These are phyloP conservation scores for Cancer borealis DNA, from an alignment of 2,888 invertebrate species.

Conservation along the genomic window DNA sequence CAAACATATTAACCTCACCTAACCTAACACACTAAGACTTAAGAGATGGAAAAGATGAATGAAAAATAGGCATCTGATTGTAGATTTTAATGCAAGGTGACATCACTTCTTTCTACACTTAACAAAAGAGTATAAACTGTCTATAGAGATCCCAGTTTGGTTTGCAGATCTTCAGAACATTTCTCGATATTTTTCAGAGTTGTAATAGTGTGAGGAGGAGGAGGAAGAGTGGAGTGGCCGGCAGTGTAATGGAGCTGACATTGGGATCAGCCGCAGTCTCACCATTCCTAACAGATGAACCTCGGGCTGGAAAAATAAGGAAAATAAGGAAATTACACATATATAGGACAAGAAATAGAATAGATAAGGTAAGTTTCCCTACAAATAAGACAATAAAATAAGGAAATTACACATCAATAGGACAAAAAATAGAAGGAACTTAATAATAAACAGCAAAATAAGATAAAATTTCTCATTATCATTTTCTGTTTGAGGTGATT, in stretches of 20 bases:
- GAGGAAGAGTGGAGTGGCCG: slow-evolving; percentile 4
- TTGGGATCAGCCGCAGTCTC: not conserved
- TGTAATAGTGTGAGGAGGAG: not conserved
- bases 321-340: too few relatives aligned
- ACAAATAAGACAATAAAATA: too few relatives aligned
- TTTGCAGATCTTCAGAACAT: not conserved
- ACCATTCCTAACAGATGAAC: not conserved
- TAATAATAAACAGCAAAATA: too few relatives aligned
- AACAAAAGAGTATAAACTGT: not conserved
- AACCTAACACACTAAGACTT: not conserved
- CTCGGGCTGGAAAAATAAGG: not conserved
- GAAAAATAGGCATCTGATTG: not conserved
- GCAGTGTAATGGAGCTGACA: not conserved
- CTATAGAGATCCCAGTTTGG: not conserved
- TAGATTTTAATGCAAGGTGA: not conserved
- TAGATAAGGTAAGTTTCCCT: too few relatives aligned
- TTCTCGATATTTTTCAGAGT: not conserved
- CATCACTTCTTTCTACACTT: not conserved
- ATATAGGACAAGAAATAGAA: too few relatives aligned
- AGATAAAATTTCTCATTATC: too few relatives aligned
- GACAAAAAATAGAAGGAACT: too few relatives aligned
- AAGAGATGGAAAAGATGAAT: not conserved
- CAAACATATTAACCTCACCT: too few relatives aligned
- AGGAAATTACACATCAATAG: too few relatives aligned
- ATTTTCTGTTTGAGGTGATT: too few relatives aligned